Evolutionary conservation across 2,888 invertebrate species (phyloP), one percentile per base, ranked within the genome.

Genomic region (Lycophotia porphyrea): DNA sequence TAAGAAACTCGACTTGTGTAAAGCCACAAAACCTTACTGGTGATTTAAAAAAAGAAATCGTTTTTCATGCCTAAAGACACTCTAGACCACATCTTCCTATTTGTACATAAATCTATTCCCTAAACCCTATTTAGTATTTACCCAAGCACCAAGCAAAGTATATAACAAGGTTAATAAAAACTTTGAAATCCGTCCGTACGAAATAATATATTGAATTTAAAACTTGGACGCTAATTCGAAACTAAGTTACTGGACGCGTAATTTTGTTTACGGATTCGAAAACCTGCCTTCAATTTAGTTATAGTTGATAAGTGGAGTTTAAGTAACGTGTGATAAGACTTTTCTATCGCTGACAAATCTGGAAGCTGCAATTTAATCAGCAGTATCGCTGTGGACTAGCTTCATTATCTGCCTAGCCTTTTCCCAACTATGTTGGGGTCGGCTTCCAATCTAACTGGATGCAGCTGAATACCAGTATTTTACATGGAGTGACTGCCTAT

Each of bases 151-250:
- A 65, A 68, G 61, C 65, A 55, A 79, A 77, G 65, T 68, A 67
- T 13, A 31, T 74, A 84, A 79, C 61, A 21, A 63, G 60, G 44
- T 80, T 74, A 74, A 71, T 49, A 74, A 76, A 82, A 82, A 76
- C 68, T 86, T 86, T 72, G 31, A 80, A 86, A 81, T 76, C 39
- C 65, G 27, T 74, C 65, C 77, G 75, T 49, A 76, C 81, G 44
- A 77, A 88, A 86, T 84, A 84, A 86, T 86, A 83, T 81, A 88
- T 88, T 89, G 82, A 83, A 89, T 90, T 90, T 85, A 75, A 80
- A 89, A 90, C 74, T 90, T 87, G 61, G 71, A 78, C 49, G 80
- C 68, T 85, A 88, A 87, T 86, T 81, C 69, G 39, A 78, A 88
- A 88, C 84, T 87, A 77, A 88, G 88, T 90, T 89, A 80, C 65